Conservation (phyloP, 2,113 vertebrate genomes). For the Rhea americana region DNA sequence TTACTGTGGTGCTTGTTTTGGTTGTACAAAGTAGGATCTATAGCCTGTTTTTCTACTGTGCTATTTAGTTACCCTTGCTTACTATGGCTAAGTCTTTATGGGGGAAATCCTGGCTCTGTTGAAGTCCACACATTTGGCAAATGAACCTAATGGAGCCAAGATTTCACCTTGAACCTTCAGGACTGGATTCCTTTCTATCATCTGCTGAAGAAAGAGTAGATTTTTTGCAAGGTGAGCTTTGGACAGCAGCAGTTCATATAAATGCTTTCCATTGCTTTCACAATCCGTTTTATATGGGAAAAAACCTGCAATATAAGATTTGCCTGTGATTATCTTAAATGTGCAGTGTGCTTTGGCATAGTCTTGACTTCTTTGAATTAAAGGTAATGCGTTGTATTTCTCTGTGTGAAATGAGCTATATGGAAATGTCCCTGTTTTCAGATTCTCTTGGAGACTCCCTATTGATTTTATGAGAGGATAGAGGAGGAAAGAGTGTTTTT, state of each 20-base stretch:
- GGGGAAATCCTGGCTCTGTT: neutral
- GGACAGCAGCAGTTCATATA: neutral
- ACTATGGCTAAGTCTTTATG: neutral
- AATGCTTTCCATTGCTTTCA: slow-evolving; percentile 40
- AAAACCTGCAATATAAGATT: neutral
- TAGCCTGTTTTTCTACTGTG: neutral
- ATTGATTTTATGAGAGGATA: slow-evolving; percentile 22
- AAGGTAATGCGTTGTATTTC: slow-evolving; percentile 19
- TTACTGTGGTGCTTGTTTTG: neutral
- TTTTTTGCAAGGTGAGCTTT: neutral
- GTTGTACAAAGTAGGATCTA: neutral
- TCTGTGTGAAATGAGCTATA: slow-evolving; percentile 5
- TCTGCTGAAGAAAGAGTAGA: neutral
- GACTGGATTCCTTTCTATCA: neutral
- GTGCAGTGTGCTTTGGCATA: neutral
- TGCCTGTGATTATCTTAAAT: slow-evolving; percentile 29
- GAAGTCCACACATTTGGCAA: neutral
- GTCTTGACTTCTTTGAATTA: neutral
- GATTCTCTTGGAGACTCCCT: neutral
- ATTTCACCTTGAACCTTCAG: neutral
- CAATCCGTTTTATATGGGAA: neutral
- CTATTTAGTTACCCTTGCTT: neutral
- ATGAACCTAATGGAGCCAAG: neutral
- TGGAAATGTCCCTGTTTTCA: slow-evolving; percentile 15
- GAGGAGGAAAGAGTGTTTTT: neutral